Base-by-base conservation (phyloP, 1,140 invertebrate genomes). In the Rhizoglyphus robini region DNA sequence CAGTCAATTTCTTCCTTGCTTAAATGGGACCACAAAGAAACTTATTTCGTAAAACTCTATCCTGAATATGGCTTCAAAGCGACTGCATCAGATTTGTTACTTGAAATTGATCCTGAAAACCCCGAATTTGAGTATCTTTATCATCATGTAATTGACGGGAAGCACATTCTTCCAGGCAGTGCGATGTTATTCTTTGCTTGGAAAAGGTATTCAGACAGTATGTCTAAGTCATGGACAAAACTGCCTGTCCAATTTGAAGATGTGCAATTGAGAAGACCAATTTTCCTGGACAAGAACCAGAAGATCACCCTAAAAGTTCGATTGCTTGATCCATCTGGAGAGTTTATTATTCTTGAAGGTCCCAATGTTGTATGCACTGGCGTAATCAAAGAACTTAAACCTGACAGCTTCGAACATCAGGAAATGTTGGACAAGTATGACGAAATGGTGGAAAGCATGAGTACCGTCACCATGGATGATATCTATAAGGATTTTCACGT, bases 401-500 rank as follows among this genome's bases (percentile, higher is more conserved):
- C 23, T 11, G 51, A 13, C 20, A 23, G 23, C 11, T 57, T 23
- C 29, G 51, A 11, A 23, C 23, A 13, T 20, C 23, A 57, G 51
- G 13, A 57, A 13, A 57, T 57, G 51, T 11, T 57, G 13, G 11
- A 11, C 20, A 11, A 11, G 11, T 13, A 11, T 20, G 23, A 46
- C 23, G 41, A 15, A 23, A 23, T 15, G 84, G 0, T 11, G 11
- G 23, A 23, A 20, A 23, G 23, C 23, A 13, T 23, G 23, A 13
- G 11, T 11, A 57, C 23, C 11, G 11, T 57, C 11, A 23, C 11
- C 23, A 13, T 13, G 11, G 78, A 79, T 25, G 94, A 98, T 73
- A 79, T 95, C n/a, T 99, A 99, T 79, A 96, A 96, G 74, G 92
- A 96, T 75, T 78, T 98, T 13, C 77, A 88, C 67, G 80, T 97